phyloP scores from a whole-genome alignment of 2,113 vertebrate genomes.

The Pyrgilauda ruficollis region DNA sequence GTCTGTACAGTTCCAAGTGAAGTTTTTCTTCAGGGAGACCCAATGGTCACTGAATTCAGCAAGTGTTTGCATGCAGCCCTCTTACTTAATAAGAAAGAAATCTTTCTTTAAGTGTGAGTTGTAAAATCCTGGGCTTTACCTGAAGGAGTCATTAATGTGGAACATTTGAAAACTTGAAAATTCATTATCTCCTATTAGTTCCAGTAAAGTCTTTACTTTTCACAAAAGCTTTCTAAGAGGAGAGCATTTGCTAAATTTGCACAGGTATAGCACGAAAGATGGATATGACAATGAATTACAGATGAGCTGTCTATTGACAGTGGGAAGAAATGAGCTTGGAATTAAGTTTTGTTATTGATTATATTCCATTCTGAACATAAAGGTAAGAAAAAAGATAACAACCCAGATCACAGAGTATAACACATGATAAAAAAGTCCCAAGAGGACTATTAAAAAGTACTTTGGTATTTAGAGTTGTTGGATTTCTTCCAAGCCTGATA shows the following conservation, averaged over 20 bases:
- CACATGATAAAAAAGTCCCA: conserved; percentile 41
- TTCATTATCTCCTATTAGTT: not conserved
- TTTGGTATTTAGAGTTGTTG: conserved; percentile 50
- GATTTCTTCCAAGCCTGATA: conserved; percentile 51
- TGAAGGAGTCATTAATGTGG: not conserved
- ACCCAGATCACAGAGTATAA: conserved; percentile 9
- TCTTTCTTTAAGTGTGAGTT: not conserved
- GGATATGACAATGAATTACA: not conserved
- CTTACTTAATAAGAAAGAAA: not conserved
- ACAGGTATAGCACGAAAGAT: not conserved
- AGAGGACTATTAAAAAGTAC: conserved; percentile 38
- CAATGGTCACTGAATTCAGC: not conserved
- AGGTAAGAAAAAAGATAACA: not conserved
- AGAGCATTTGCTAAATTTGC: not conserved
- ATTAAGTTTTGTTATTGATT: conserved; percentile 17
- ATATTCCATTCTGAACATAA: not conserved
- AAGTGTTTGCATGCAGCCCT: not conserved
- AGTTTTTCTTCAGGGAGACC: not conserved
- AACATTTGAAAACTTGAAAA: not conserved
- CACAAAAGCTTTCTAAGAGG: not conserved
- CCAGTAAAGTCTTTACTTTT: not conserved
- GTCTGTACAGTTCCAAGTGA: not conserved
- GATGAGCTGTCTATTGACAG: not conserved
- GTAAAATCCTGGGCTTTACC: not conserved
- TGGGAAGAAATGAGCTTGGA: not conserved